These are phyloP conservation scores for Ischnura elegans DNA, from an alignment of 2,888 invertebrate species.

Conservation along the genomic window DNA sequence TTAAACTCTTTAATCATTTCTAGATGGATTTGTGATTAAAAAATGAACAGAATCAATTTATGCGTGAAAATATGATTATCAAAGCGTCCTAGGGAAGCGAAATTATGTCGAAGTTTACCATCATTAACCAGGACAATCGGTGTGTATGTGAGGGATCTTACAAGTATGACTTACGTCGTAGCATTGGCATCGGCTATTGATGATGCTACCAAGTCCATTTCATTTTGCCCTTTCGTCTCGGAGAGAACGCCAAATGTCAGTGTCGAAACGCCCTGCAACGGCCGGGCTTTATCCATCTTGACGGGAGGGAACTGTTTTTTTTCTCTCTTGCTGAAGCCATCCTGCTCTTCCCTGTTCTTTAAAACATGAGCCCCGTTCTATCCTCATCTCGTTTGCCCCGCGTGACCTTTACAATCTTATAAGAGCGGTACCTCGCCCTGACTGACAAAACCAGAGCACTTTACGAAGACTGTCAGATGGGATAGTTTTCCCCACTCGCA, in stretches of 20 bases:
- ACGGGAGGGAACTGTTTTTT: neutral
- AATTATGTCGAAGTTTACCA: no score
- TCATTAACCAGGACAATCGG: no score
- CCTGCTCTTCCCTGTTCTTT: neutral
- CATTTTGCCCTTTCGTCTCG: neutral
- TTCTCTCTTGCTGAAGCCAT: neutral
- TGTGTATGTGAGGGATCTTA: no score
- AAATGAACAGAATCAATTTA: no score
- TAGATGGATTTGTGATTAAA: no score
- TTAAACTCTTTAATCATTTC: no score
- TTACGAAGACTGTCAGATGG: neutral
- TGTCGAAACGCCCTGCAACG: neutral
- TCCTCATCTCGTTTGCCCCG: neutral
- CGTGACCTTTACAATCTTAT: constrained; percentile 4
- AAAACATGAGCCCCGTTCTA: neutral
- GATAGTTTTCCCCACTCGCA: neutral
- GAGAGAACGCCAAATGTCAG: neutral
- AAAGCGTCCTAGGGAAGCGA: no score
- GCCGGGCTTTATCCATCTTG: neutral
- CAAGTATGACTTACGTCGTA: no score
- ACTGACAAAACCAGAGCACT: neutral
- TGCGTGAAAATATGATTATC: no score
- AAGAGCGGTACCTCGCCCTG: no score
- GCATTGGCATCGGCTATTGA: no score
- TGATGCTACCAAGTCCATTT: neutral